Evolutionary conservation across 1,140 invertebrate species (phyloP), one percentile per base, ranked within the genome.

Genomic region (Phocides pigmalion): DNA sequence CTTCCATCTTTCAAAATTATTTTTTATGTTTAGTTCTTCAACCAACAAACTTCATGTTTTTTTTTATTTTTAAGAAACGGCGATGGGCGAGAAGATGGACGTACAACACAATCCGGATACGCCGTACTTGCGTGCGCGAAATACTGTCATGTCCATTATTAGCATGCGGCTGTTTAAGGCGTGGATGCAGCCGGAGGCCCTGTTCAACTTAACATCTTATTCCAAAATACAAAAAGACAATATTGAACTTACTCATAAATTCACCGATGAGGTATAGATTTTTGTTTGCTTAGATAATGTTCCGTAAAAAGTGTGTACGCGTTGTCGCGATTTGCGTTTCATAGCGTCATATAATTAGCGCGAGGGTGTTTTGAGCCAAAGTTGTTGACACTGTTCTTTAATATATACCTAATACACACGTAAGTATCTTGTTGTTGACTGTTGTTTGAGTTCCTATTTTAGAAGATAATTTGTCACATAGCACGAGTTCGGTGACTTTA

Each of bases 21-120:
- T n/a, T n/a, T n/a, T n/a, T n/a, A n/a, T n/a, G n/a, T n/a, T n/a
- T n/a, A n/a, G n/a, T n/a, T n/a, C n/a, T n/a, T n/a, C n/a, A n/a
- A n/a, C n/a, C n/a, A n/a, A n/a, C n/a, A n/a, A n/a, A n/a, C n/a
- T n/a, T n/a, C n/a, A n/a, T n/a, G 11, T 25, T 12, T 22, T 17
- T 3, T 3, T 44, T 17, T 65, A 2, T 32, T 65, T 32, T 66
- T 12, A 37, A 88, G 85, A 86, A 64, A 84, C 85, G 2, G 81
- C 85, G 15, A 86, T 88, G 83, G 85, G 85, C 4, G 79, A 88
- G 59, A 77, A 76, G 42, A 88, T 88, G 83, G 79, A 88, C 17
- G 82, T 88, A 0, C 85, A 88, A 42, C 76, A 81, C 39, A 81
- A 78, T 28, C 78, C 84, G 0, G 81, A 88, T 17, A 84, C 84